Percentiles rank a stretch among this genome's conserved stretches.
Conservation (phyloP, 2,888 invertebrate genomes). For the Corythucha ciliata region DNA sequence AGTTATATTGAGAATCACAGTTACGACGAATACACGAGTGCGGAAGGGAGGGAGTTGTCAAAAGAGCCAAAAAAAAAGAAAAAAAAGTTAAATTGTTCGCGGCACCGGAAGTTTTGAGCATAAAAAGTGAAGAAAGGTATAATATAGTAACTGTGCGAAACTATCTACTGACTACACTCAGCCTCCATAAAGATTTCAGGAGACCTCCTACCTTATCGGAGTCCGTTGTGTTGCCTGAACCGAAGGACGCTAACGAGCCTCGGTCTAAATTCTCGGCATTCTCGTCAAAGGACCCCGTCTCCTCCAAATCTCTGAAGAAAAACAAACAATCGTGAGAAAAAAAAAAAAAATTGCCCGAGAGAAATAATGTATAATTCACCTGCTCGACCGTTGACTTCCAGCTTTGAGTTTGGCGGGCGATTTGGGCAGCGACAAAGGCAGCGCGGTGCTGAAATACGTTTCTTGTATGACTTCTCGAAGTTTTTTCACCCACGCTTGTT, state of each 20-base stretch:
- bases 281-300: conserved; percentile 69
- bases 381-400: conserved; percentile 68
- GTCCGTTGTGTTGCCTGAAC: conserved; percentile 88
- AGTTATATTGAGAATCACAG: too few species aligned
- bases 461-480: conserved; percentile 92
- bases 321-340: conserved; percentile 10
- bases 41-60: too few species aligned
- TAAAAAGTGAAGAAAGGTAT: too few species aligned
- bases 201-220: conserved; percentile 73
- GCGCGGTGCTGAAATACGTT: conserved; percentile 81
- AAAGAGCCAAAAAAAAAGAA: too few species aligned
- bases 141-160: too few species aligned
- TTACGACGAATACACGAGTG: too few species aligned
- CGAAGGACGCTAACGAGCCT: conserved; percentile 82
- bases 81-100: too few species aligned
- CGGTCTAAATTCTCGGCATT: conserved; percentile 79
- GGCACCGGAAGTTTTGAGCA: too few species aligned
- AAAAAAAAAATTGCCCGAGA: conserved; percentile 16
- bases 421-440: conserved; percentile 68
- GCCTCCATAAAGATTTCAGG: conserved; percentile 23
- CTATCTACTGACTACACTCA: conserved; percentile 26
- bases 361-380: conserved; percentile 43
- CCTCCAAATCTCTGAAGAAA: conserved; percentile 71
- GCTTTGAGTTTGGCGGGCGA: conserved; percentile 69
- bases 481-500: conserved; percentile 93